Evolutionary conservation across 2,113 vertebrate species (phyloP).

Genomic region (Tympanuchus pallidicinctus): DNA sequence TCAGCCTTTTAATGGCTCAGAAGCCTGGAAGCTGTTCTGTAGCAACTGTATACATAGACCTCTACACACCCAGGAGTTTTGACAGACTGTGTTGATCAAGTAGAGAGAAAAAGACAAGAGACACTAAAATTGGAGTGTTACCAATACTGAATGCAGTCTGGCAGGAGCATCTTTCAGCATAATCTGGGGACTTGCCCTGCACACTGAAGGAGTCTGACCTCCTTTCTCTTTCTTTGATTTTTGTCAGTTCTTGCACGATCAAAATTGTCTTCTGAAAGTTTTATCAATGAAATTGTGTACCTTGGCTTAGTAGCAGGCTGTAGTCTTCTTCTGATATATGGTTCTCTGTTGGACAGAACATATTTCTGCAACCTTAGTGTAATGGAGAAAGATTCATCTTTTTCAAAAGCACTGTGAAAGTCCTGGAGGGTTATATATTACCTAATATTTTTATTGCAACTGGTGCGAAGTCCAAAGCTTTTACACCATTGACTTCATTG

Average conservation of each 20-base stretch:
- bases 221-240: background rate
- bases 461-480: background rate
- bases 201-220: fast-evolving
- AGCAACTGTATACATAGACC: background rate
- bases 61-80: background rate
- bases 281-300: background rate
- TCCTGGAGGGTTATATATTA: background rate
- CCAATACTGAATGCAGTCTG: background rate
- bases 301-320: background rate
- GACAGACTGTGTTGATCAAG: background rate
- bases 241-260: background rate
- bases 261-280: background rate
- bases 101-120: background rate
- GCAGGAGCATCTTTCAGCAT: background rate
- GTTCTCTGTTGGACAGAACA: background rate
- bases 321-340: background rate
- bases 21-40: background rate
- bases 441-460: background rate
- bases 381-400: background rate
- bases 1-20: background rate
- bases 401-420: background rate
- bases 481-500: background rate
- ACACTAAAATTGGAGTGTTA: background rate
- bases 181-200: background rate
- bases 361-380: background rate